A percentile compares a stretch with the other conserved stretches of the same genome.
Conservation (phyloP, 2,113 vertebrate species). For the Peromyscus polionotus region DNA sequence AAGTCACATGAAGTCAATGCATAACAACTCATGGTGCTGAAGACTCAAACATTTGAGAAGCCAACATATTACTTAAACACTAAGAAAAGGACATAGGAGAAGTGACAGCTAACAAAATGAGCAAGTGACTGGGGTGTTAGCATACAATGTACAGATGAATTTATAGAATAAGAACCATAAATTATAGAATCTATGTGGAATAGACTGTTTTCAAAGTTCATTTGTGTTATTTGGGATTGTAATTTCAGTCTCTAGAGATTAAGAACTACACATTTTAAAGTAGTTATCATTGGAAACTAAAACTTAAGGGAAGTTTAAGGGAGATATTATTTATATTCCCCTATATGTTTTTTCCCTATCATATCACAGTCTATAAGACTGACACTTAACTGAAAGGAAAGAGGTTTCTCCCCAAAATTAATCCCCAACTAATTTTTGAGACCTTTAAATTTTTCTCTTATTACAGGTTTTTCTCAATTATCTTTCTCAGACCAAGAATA, state of each 20-base stretch:
- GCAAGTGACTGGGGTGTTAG: background rate
- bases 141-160: background rate
- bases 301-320: background rate
- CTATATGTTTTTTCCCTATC: background rate
- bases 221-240: background rate
- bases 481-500: background rate
- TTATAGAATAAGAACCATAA: background rate
- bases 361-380: background rate
- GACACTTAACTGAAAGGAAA: background rate
- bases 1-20: background rate
- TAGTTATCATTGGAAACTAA: background rate
- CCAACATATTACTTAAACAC: background rate
- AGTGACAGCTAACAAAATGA: conserved; percentile 7
- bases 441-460: background rate
- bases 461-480: background rate
- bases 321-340: background rate
- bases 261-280: background rate
- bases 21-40: background rate
- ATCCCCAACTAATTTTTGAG: background rate
- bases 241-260: background rate
- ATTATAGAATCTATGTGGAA: background rate
- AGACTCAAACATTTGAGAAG: background rate
- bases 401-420: background rate
- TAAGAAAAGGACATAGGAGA: background rate
- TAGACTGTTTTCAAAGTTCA: background rate